Conservation (phyloP, 2,113 vertebrate genomes). For the Oncorhynchus gorbuscha region DNA sequence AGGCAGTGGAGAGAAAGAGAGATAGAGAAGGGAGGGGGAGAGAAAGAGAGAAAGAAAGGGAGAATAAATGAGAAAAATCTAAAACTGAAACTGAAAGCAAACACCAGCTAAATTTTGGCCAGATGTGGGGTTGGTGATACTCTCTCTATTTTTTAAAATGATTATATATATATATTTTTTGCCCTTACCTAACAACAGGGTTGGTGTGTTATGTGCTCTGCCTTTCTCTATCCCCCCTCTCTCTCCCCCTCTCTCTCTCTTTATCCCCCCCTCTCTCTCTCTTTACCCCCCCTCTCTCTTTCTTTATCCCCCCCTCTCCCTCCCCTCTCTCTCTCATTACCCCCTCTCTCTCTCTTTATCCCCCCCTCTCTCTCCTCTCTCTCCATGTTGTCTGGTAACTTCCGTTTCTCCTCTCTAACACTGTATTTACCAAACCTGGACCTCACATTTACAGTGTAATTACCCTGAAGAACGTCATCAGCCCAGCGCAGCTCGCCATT, state of each 20-base stretch:
- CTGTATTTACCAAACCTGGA: constrained; percentile 63
- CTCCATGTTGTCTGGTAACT: constrained; percentile 62
- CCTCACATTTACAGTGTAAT: constrained; percentile 69
- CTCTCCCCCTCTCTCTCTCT: not conserved
- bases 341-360: not conserved
- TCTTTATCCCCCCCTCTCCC: constrained; percentile 28
- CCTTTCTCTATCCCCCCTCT: constrained; percentile 33
- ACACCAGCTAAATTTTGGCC: constrained; percentile 60
- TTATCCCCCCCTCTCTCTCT: too few relatives aligned
- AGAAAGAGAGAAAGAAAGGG: not conserved
- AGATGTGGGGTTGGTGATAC: constrained; percentile 67
- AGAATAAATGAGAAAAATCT: constrained; percentile 33
- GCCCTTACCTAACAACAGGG: too few relatives aligned
- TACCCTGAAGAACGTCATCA: constrained; percentile 72
- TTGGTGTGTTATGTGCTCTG: not conserved
- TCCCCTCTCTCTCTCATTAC: not conserved
- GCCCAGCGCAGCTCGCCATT: constrained; percentile 56
- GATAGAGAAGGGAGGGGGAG: too few relatives aligned
- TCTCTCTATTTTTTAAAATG: constrained; percentile 33
- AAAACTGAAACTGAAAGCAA: constrained; percentile 80
- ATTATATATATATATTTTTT: too few relatives aligned
- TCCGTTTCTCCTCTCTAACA: constrained; percentile 49
- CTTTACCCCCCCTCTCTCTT: too few relatives aligned
- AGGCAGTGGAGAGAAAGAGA: too few relatives aligned
- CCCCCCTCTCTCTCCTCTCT: not conserved